Base-by-base conservation (phyloP, 2,888 invertebrate genomes). In the Hoplodrina ambigua region DNA sequence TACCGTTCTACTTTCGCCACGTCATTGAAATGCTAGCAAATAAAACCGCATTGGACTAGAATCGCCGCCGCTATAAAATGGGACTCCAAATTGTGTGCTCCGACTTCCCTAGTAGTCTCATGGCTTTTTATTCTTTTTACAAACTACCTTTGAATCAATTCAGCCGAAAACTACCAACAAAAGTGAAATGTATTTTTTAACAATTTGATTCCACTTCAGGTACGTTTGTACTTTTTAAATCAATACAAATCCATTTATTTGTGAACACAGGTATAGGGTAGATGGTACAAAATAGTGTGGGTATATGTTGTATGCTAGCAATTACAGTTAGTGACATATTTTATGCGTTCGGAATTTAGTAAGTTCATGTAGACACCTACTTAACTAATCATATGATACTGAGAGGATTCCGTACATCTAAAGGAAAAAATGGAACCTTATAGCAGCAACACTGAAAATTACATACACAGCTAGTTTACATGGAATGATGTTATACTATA, bases 1-100 rank as follows among this genome's bases (percentile, higher is more conserved):
- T 60, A 55, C 69, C 71, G 75, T 65, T 74, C 61, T 70, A 66
- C 64, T 81, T 72, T 61, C 49, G 65, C 76, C 50, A 58, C 72
- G 72, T 69, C 72, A 79, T 76, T 76, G 79, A 76, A 79, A 69
- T 81, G 79, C 72, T 56, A 69, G 72, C 64, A 72, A 75, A 81
- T 82, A 79, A 76, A 79, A 79, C 66, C 76, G 63, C 63, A 77
- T 73, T 70, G 70, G 64, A 62, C 68, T 69, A 67, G 69, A 80
- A 82, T 73, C 72, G 70, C 69, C 66, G 70, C 77, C 54, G 73
- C 55, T 69, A 80, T 82, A 77, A 80, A 81, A 82, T 71, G 55
- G 71, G 56, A 72, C 76, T 69, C 54, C 64, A 73, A 82, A 79
- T 81, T 72, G 75, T 79, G 72, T 79, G 68, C 76, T 60, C 41